Conservation (phyloP, 2,113 vertebrate species). For the Strigops habroptila region DNA sequence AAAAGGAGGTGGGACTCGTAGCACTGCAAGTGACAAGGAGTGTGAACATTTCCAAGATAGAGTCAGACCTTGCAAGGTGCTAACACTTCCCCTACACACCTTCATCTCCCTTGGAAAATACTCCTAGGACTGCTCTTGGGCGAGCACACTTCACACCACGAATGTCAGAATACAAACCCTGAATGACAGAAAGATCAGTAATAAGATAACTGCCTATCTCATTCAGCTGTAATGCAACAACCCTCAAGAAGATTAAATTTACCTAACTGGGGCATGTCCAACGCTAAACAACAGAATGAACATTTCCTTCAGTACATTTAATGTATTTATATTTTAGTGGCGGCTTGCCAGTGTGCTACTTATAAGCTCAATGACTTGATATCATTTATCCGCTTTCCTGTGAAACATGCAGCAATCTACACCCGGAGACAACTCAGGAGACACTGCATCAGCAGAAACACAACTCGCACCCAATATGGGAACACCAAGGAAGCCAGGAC, state of each 20-base stretch:
- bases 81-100: not conserved
- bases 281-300: constrained; percentile 73
- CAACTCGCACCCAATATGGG: constrained; percentile 15
- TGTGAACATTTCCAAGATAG: not conserved
- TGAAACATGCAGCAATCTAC: constrained; percentile 64
- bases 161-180: constrained; percentile 52
- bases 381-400: constrained; percentile 70
- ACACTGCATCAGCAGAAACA: constrained; percentile 74
- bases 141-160: constrained; percentile 62
- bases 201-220: constrained; percentile 64
- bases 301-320: constrained; percentile 71
- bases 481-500: constrained; percentile 39
- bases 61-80: not conserved
- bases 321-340: constrained; percentile 76
- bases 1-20: not conserved
- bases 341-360: constrained; percentile 70
- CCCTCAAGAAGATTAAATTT: constrained; percentile 72
- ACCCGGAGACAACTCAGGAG: constrained; percentile 64
- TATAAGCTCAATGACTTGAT: constrained; percentile 71
- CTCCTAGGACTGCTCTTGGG: not conserved
- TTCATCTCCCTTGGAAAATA: not conserved
- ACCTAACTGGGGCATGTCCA: constrained; percentile 71
- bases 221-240: constrained; percentile 54
- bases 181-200: constrained; percentile 67
- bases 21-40: not conserved